phyloP scores from a whole-genome alignment of 2,113 vertebrate species.

The Pipa parva region DNA sequence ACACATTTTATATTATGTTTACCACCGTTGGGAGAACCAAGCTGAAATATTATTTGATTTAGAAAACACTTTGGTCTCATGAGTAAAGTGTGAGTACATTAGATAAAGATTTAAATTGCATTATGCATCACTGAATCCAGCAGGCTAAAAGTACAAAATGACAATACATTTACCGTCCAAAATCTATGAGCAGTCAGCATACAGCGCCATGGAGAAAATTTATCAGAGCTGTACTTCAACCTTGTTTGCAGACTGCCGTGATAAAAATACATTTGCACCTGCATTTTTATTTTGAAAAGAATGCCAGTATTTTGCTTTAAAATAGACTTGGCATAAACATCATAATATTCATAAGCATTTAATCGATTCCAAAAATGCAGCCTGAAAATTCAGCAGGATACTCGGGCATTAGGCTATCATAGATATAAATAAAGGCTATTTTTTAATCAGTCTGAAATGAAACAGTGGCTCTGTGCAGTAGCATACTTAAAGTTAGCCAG shows the following conservation, averaged over 20 bases:
- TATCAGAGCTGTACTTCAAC: constrained; percentile 32
- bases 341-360: constrained; percentile 31
- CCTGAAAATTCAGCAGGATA: not conserved
- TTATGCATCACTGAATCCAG: constrained; percentile 43
- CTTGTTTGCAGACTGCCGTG: constrained; percentile 30
- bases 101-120: constrained; percentile 45
- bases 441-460: too few relatives aligned
- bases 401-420: too few relatives aligned
- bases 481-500: too few relatives aligned
- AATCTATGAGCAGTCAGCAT: constrained; percentile 36
- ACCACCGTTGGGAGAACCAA: constrained; percentile 34
- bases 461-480: too few relatives aligned
- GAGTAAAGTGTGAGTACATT: constrained; percentile 40
- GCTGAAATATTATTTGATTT: constrained; percentile 41
- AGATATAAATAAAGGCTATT: too few relatives aligned
- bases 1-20: constrained; percentile 37
- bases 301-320: constrained; percentile 20
- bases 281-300: constrained; percentile 14
- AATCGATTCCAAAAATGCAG: constrained; percentile 27
- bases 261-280: constrained; percentile 40
- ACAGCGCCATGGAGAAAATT: constrained; percentile 34
- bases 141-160: constrained; percentile 43
- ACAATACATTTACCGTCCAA: constrained; percentile 38
- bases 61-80: constrained; percentile 36
- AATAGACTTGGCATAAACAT: constrained; percentile 17